A percentile compares a stretch with the other conserved stretches of the same genome.
Conservation (phyloP, 2,888 invertebrate genomes). For the Synanthedon vespiformis region DNA sequence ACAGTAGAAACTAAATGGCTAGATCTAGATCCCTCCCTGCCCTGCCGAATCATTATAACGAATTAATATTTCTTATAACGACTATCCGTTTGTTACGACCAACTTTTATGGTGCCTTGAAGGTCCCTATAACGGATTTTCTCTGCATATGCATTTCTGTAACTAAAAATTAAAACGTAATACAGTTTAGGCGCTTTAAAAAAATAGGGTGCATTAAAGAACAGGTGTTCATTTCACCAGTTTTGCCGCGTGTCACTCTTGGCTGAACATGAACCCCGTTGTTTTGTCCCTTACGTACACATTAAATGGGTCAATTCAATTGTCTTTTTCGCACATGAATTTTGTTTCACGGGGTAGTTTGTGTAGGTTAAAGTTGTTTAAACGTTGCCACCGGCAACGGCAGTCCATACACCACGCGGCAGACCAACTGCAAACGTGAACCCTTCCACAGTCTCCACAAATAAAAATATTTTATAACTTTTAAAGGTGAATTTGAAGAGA, state of each 20-base stretch:
- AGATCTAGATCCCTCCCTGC: too few relatives aligned
- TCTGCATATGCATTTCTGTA: too few relatives aligned
- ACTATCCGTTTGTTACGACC: too few relatives aligned
- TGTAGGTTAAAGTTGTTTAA: slow-evolving; percentile 57
- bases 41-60: too few relatives aligned
- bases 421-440: slow-evolving; percentile 14
- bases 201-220: slow-evolving; percentile 11
- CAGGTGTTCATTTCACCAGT: slow-evolving; percentile 43
- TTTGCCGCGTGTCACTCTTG: slow-evolving; percentile 48
- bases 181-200: too few relatives aligned
- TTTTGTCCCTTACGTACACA: slow-evolving; percentile 31
- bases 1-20: too few relatives aligned
- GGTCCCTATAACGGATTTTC: too few relatives aligned
- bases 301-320: slow-evolving; percentile 13
- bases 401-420: slow-evolving; percentile 49
- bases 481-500: too few relatives aligned
- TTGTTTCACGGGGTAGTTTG: slow-evolving; percentile 29
- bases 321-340: slow-evolving; percentile 30
- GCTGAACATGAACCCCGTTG: slow-evolving; percentile 52
- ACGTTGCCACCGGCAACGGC: slow-evolving; percentile 62
- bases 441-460: neutral
- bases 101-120: too few relatives aligned
- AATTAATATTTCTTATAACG: too few relatives aligned
- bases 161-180: too few relatives aligned
- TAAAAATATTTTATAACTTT: too few relatives aligned